Base-by-base conservation (phyloP, 2,797 vertebrate genomes). In the Etheostoma perlongum region DNA sequence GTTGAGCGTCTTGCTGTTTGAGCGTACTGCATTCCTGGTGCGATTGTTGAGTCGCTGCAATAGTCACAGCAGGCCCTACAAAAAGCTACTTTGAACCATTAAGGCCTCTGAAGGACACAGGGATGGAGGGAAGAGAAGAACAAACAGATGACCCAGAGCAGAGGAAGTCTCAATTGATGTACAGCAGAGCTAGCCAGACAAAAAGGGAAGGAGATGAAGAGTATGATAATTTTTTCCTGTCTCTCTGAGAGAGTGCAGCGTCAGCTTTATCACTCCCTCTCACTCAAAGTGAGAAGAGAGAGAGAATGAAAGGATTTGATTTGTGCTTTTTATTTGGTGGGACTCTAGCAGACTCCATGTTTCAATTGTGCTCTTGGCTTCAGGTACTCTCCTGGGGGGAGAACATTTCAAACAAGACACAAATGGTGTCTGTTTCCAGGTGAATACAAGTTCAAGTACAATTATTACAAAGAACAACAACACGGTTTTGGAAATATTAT, bases 221-320 rank as follows among this genome's bases (percentile, higher is more conserved):
- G 40, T 2, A 8, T 16, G 18, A n/a, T 66, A 0, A 53, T 48
- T 55, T 33, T 48, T 67, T 75, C 57, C 46, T 47, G 21, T 49
- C 21, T 40, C 46, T 52, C 30, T 11, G 36, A 58, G 23, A 46
- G n/a, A 53, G 40, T 47, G 40, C 36, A 25, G 33, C 2, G 4
- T 66, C 66, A 80, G 60, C 66, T 65, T 58, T 4, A 42, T 60
- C 21, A 47, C 53, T 19, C 42, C 6, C 16, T 51, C 51, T 51
- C 51, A 33, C 19, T n/a, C n/a, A 40, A 42, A 57, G 36, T n/a
- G 23, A 14, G 19, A 10, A 42, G 10, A 51, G 19, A 40, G 16
- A 48, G 30, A 42, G 33, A 59, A 65, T 25, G 12, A 4, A 18
- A 23, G 27, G 42, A 25, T 40, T 15, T 60, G 36, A 59, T 59